phyloP scores from a whole-genome alignment of 2,113 vertebrate species.

The Indicator maculatus region DNA sequence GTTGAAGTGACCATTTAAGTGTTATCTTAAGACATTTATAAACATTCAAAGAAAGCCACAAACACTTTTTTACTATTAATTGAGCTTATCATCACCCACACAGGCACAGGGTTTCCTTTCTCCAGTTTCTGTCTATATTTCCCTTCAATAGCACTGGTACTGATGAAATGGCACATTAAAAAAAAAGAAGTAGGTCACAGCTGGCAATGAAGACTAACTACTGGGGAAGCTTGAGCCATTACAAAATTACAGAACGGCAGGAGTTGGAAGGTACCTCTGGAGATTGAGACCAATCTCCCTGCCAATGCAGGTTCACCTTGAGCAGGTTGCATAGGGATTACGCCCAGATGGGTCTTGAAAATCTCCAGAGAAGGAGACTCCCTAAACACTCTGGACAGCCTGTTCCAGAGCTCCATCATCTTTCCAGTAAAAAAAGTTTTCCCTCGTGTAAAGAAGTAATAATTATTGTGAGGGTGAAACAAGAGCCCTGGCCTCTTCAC shows the following conservation, averaged over 20 bases:
- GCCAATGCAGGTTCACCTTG: no score
- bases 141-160: background rate
- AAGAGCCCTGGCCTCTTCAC: background rate
- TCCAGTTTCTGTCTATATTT: background rate
- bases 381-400: no score
- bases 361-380: no score
- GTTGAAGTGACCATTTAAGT: background rate
- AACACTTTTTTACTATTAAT: background rate
- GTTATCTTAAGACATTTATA: background rate
- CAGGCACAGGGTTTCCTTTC: background rate
- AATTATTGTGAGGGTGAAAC: background rate
- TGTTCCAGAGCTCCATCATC: no score
- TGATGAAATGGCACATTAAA: background rate
- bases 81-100: background rate
- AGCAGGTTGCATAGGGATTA: no score
- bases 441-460: background rate
- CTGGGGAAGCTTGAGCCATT: background rate
- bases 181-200: background rate
- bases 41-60: background rate
- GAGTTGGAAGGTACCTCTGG: no score
- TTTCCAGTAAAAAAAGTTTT: no score
- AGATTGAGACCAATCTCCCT: no score
- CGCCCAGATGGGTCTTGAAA: no score
- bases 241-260: no score
- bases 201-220: background rate